phyloP scores from a whole-genome alignment of 2,113 vertebrate species.

The Platanista minor region DNA sequence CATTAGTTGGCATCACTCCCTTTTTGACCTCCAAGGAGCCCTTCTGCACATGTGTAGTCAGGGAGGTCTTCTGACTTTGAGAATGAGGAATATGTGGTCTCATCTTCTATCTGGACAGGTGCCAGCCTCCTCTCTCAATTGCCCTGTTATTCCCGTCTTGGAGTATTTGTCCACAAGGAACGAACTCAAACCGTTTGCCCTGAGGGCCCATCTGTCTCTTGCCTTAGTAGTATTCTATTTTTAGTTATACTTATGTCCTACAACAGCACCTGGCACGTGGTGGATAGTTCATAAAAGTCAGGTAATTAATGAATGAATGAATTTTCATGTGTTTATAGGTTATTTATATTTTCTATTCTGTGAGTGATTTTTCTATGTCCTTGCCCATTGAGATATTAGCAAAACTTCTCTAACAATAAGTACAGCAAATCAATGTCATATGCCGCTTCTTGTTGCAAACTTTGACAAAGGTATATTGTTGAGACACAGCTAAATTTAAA shows the following conservation, averaged over 20 bases:
- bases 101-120: too few relatives aligned
- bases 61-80: too few relatives aligned
- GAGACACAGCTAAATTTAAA: neutral
- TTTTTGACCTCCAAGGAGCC: too few relatives aligned
- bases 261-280: neutral
- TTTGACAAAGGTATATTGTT: neutral
- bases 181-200: too few relatives aligned
- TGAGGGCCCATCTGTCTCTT: too few relatives aligned
- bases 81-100: too few relatives aligned
- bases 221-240: neutral
- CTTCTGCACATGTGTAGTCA: too few relatives aligned
- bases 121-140: too few relatives aligned
- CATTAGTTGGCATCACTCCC: too few relatives aligned
- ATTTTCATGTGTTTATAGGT: neutral
- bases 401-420: neutral
- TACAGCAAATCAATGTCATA: neutral
- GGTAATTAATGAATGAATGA: neutral
- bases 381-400: neutral
- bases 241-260: neutral
- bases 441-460: neutral
- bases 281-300: neutral
- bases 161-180: too few relatives aligned
- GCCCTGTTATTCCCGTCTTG: too few relatives aligned
- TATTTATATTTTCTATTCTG: neutral
- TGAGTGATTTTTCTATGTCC: neutral